phyloP scores from a whole-genome alignment of 2,888 invertebrate species.

The Epinotia ramella region DNA sequence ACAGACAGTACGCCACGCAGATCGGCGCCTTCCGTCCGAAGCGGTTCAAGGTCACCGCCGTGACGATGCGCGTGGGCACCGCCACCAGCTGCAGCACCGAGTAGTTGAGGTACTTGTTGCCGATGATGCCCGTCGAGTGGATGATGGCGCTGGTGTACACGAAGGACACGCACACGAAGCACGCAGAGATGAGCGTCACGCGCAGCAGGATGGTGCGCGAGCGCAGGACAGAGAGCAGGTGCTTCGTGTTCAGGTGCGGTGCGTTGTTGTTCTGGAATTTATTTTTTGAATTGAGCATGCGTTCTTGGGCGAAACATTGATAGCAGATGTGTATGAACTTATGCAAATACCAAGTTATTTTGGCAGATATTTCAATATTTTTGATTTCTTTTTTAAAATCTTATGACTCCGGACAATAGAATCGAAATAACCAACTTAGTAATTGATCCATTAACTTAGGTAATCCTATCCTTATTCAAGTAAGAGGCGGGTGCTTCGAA shows the following conservation, averaged over 20 bases:
- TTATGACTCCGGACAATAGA: no score
- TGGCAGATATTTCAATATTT: no score
- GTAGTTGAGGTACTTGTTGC: slow-evolving; percentile 91
- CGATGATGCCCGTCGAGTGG: slow-evolving; percentile 90
- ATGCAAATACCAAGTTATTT: no score
- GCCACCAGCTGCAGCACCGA: slow-evolving; percentile 87
- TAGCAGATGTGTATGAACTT: no score
- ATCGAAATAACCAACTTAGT: no score
- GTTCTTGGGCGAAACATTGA: not conserved
- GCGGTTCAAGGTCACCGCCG: slow-evolving; percentile 85
- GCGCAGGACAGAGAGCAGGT: slow-evolving; percentile 63
- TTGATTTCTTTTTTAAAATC: no score
- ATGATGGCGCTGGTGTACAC: slow-evolving; percentile 91
- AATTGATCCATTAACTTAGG: no score
- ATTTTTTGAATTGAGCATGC: not conserved
- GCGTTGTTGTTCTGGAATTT: slow-evolving; percentile 55
- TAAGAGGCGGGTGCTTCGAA: no score
- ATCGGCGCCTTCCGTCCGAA: slow-evolving; percentile 84
- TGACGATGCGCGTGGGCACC: slow-evolving; percentile 85
- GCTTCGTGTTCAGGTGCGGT: slow-evolving; percentile 49
- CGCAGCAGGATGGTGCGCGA: slow-evolving; percentile 70
- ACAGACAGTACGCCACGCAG: slow-evolving; percentile 73
- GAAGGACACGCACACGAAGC: slow-evolving; percentile 90
- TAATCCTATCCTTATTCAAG: no score
- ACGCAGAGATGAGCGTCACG: slow-evolving; percentile 74